Conservation (phyloP, 2,888 invertebrate genomes). For the Melinopterus prodromus region DNA sequence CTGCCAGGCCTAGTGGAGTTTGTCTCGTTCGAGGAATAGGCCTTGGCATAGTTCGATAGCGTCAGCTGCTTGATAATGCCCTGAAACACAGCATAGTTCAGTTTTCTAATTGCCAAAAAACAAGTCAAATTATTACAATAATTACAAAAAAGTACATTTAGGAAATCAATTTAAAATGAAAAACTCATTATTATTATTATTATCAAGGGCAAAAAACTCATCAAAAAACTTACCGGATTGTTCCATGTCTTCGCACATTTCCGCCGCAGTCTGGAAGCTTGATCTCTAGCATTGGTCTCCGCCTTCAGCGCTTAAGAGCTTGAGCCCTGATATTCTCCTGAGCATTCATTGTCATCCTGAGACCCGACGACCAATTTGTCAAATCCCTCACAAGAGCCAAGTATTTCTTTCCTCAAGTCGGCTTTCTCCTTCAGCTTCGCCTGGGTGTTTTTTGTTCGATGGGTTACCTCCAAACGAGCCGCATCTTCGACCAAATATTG, state of each 20-base stretch:
- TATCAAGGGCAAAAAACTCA: too few species aligned
- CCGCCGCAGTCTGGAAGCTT: constrained; percentile 78
- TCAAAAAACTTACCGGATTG: constrained; percentile 64
- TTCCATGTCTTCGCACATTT: constrained; percentile 83
- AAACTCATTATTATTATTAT: too few species aligned
- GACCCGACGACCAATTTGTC: constrained; percentile 84
- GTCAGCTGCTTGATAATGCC: constrained; percentile 82
- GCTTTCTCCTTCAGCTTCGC: constrained; percentile 83
- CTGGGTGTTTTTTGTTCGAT: constrained; percentile 88
- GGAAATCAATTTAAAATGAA: too few species aligned
- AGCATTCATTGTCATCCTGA: constrained; percentile 79
- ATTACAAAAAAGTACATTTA: too few species aligned
- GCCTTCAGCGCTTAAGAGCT: constrained; percentile 77
- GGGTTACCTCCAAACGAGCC: constrained; percentile 85
- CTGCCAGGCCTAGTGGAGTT: constrained; percentile 86
- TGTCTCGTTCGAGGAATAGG: constrained; percentile 79
- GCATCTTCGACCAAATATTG: constrained; percentile 94
- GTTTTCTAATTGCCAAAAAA: too few species aligned
- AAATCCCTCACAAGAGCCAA: constrained; percentile 85
- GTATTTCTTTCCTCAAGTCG: constrained; percentile 82
- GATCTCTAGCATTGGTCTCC: constrained; percentile 90
- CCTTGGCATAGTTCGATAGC: constrained; percentile 81
- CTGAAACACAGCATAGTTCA: constrained; percentile 44
- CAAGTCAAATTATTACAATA: too few species aligned
- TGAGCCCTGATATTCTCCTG: constrained; percentile 87